phyloP scores from a whole-genome alignment of 2,113 vertebrate genomes.

The Atrichornis clamosus region DNA sequence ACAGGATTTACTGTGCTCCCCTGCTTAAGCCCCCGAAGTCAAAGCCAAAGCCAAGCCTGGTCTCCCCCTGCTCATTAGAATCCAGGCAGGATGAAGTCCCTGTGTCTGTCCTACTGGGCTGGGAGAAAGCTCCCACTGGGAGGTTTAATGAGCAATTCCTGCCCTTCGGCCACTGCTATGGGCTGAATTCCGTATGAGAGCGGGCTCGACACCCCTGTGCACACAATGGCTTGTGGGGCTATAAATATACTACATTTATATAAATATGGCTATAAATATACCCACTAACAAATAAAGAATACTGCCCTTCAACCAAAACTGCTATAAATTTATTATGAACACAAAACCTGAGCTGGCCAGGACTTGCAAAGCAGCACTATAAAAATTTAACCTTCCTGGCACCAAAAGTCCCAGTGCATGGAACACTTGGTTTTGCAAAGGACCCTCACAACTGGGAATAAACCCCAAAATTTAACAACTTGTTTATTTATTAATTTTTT shows the following conservation, averaged over 20 bases:
- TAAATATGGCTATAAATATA: neutral
- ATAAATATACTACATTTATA: neutral
- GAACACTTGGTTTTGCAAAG: neutral
- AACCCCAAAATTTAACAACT: conserved; percentile 19
- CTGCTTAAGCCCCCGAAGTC: neutral
- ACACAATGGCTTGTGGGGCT: neutral
- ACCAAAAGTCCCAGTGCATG: neutral
- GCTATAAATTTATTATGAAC: neutral
- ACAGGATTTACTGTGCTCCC: neutral
- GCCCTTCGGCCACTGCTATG: neutral
- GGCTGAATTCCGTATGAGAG: neutral
- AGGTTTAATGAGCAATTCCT: neutral
- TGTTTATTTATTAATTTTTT: conserved; percentile 27
- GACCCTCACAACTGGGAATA: conserved; percentile 17
- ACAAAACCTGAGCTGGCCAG: neutral
- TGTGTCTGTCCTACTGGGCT: neutral
- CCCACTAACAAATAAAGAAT: neutral
- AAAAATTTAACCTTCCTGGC: neutral
- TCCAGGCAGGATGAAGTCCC: neutral
- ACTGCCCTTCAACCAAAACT: neutral
- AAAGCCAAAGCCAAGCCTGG: neutral
- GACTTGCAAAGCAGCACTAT: neutral
- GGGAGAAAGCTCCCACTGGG: neutral
- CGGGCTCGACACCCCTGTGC: neutral
- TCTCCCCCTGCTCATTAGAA: neutral